phyloP scores from a whole-genome alignment of 2,797 vertebrate species.

The Lagorchestes hirsutus region DNA sequence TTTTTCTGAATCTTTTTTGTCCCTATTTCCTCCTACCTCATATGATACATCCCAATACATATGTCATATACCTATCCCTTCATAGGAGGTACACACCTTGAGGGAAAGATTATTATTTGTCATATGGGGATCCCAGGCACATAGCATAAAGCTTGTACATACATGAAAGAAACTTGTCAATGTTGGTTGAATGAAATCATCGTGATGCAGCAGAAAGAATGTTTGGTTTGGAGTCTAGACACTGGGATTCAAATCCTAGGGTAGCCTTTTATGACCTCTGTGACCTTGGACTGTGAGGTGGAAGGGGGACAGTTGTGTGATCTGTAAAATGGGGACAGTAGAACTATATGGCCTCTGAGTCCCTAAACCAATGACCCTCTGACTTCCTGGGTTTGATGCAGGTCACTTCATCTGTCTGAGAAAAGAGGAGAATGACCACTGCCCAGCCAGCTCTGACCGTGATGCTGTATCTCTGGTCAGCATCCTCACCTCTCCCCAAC shows the following conservation, averaged over 20 bases:
- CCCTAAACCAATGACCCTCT: neutral
- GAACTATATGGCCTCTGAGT: neutral
- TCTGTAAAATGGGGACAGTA: neutral
- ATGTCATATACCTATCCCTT: neutral
- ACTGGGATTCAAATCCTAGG: neutral
- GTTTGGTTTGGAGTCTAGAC: neutral
- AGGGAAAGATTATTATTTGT: neutral
- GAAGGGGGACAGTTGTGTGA: neutral
- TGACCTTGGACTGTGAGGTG: neutral
- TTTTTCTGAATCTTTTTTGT: neutral
- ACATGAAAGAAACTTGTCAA: neutral
- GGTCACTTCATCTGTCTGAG: neutral
- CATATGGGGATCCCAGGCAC: neutral
- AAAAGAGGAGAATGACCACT: neutral
- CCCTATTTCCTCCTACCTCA: neutral
- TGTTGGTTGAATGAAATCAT: neutral
- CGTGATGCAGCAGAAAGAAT: neutral
- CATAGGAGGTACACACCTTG: neutral
- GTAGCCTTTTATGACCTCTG: neutral
- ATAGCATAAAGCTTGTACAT: neutral
- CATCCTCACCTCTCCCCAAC: neutral
- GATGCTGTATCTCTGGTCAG: rapidly evolving
- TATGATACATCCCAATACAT: neutral
- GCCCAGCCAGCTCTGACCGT: neutral
- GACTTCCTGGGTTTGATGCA: neutral